A percentile compares a stretch with the other conserved stretches of the same genome.
Evolutionary conservation across 2,888 invertebrate genomes (phyloP).

Genomic region (Steinernema carpocapsae): DNA sequence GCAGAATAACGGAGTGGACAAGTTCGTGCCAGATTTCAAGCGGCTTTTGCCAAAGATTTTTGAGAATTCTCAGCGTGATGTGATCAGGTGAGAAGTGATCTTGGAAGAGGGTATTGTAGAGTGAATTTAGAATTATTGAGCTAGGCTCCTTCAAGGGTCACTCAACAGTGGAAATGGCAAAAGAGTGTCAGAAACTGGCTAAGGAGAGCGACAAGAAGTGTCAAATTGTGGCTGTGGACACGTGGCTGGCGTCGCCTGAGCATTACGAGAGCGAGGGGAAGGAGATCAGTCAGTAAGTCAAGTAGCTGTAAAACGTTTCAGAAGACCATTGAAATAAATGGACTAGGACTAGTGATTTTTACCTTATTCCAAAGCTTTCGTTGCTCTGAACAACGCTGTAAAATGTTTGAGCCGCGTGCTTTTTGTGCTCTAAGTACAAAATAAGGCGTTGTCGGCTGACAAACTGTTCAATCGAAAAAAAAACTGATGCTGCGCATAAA

Average conservation of each 20-base stretch:
- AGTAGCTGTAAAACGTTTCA: too few relatives aligned
- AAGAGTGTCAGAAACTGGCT: background rate
- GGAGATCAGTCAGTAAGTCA: too few relatives aligned
- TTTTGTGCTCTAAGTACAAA: too few relatives aligned
- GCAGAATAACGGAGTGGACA: background rate
- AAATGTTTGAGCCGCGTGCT: too few relatives aligned
- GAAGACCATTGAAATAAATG: too few relatives aligned
- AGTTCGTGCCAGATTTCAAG: background rate
- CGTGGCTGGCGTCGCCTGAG: background rate
- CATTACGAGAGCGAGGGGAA: too few relatives aligned
- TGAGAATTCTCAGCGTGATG: background rate
- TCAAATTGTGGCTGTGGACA: background rate
- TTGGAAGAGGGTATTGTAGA: background rate
- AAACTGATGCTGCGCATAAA: too few relatives aligned
- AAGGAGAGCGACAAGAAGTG: background rate
- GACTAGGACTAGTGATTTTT: too few relatives aligned
- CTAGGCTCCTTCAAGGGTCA: background rate
- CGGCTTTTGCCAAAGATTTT: background rate
- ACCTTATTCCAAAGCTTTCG: too few relatives aligned
- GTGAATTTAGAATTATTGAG: background rate
- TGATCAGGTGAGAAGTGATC: background rate
- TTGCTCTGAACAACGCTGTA: too few relatives aligned
- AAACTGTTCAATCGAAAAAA: too few relatives aligned
- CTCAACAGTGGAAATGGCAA: background rate
- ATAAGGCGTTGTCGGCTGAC: too few relatives aligned